Evolutionary conservation across 2,113 vertebrate species (phyloP).

Genomic region (Varanus salvator): DNA sequence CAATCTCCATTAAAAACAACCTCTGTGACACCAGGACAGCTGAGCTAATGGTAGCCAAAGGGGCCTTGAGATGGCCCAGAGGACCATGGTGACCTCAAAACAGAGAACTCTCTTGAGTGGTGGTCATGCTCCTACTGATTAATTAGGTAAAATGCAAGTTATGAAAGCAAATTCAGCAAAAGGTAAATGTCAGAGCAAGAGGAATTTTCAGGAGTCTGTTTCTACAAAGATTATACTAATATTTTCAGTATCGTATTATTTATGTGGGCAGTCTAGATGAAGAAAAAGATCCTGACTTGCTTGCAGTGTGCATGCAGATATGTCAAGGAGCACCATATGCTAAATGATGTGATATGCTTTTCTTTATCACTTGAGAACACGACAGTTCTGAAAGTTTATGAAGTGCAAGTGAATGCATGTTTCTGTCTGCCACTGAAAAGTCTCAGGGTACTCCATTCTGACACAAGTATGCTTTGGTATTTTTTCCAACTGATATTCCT

Average conservation of each 20-base stretch:
- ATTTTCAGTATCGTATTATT: not conserved
- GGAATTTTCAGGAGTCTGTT: not conserved
- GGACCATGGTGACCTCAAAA: no score
- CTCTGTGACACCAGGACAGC: not conserved
- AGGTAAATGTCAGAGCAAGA: not conserved
- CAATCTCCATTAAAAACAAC: not conserved
- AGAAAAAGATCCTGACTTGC: not conserved
- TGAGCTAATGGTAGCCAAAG: not conserved
- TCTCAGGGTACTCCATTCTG: not conserved
- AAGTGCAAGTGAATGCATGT: not conserved
- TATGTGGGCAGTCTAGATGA: not conserved
- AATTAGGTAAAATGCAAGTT: not conserved
- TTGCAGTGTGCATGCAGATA: not conserved
- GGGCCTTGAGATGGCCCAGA: not conserved
- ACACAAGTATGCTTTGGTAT: not conserved
- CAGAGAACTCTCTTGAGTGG: no score
- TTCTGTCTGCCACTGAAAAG: not conserved
- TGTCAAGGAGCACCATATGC: not conserved
- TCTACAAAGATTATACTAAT: not conserved
- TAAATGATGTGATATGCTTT: not conserved
- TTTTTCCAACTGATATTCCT: not conserved
- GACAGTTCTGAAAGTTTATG: not conserved
- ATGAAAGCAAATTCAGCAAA: not conserved
- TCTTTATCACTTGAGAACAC: not conserved
- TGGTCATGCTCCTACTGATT: not conserved